Conservation (phyloP, 2,888 invertebrate species). For the Meteorus colon region DNA sequence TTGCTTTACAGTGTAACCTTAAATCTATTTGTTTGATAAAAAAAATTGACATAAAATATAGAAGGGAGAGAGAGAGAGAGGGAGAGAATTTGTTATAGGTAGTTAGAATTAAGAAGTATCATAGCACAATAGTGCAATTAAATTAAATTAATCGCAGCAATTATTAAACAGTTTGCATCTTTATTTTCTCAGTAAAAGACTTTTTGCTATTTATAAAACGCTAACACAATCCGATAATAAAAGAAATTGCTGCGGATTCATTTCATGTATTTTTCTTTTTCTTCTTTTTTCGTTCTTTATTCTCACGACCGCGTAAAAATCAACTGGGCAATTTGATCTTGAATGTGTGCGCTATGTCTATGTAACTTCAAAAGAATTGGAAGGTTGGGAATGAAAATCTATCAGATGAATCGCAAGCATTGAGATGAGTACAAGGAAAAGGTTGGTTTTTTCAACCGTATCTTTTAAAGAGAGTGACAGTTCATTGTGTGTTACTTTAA, state of each 20-base stretch:
- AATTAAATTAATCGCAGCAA: not conserved
- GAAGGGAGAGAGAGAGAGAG: too few species aligned
- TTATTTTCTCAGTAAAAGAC: not conserved
- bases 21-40: not conserved
- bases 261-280: not conserved
- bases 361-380: conserved; percentile 44
- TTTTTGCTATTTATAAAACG: too few species aligned
- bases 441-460: conserved; percentile 44
- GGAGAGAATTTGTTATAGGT: not conserved
- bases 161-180: not conserved
- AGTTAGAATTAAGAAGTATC: not conserved
- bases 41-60: too few species aligned
- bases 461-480: conserved; percentile 27
- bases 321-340: conserved; percentile 14
- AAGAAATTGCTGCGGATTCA: not conserved
- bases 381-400: conserved; percentile 49
- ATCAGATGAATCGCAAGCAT: conserved; percentile 31
- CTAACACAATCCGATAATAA: conserved; percentile 3
- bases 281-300: not conserved
- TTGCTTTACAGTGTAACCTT: not conserved
- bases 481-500: not conserved
- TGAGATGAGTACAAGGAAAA: conserved; percentile 40
- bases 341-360: conserved; percentile 25
- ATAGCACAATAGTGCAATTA: not conserved
- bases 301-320: not conserved